Percentiles rank a stretch among this genome's conserved stretches.
phyloP scores from a whole-genome alignment of 2,113 vertebrate genomes.

The Elephantulus edwardii region DNA sequence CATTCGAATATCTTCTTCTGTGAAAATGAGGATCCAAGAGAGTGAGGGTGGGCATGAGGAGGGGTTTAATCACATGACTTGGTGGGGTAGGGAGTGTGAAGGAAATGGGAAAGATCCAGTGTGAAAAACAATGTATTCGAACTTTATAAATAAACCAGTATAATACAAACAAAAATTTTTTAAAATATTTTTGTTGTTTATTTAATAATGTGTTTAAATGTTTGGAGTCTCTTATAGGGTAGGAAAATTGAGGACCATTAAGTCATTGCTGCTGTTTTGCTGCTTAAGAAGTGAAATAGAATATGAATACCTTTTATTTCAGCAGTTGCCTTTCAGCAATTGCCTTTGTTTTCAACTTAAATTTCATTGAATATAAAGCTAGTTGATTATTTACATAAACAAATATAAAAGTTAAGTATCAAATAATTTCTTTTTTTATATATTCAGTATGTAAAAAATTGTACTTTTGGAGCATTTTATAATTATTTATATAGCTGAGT shows the following conservation, averaged over 20 bases:
- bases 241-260: neutral
- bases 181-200: no score
- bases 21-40: no score
- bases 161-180: no score
- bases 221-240: neutral
- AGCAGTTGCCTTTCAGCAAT: slow-evolving; percentile 20
- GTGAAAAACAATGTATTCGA: no score
- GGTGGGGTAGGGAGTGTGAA: no score
- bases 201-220: neutral
- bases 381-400: neutral
- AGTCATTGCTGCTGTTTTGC: slow-evolving; percentile 15
- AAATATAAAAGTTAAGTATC: slow-evolving; percentile 1
- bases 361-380: slow-evolving; percentile 24
- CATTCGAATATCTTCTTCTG: no score
- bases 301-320: slow-evolving; percentile 11
- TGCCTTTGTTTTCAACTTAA: slow-evolving; percentile 23
- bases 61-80: no score
- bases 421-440: slow-evolving; percentile 13
- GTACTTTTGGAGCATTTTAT: slow-evolving; percentile 21
- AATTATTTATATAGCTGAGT: slow-evolving; percentile 19
- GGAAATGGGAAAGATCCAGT: no score
- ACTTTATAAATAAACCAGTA: no score
- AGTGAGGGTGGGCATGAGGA: no score
- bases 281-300: slow-evolving; percentile 15
- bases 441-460: neutral